A percentile compares a stretch with the other conserved stretches of the same genome.
Evolutionary conservation across 2,888 invertebrate genomes (phyloP).

Genomic region (Hartigia nigra): DNA sequence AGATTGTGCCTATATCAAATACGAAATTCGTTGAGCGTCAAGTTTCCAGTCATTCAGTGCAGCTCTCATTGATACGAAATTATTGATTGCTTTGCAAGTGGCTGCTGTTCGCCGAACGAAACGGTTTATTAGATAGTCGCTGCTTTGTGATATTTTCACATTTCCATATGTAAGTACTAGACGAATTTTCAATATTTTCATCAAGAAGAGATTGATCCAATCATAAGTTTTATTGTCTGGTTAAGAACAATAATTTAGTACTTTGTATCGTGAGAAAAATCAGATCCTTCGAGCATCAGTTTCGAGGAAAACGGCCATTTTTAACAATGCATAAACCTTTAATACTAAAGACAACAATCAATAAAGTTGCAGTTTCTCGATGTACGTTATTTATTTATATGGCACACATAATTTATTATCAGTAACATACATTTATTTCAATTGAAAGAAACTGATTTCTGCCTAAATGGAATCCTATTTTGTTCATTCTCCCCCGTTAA

Average conservation of each 20-base stretch:
- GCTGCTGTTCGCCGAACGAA: slow-evolving; percentile 2
- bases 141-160: slow-evolving; percentile 27
- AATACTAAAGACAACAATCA: neutral
- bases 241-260: neutral
- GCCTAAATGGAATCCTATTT: neutral
- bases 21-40: neutral
- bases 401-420: neutral
- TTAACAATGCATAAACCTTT: slow-evolving; percentile 2
- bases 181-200: slow-evolving; percentile 11
- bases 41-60: neutral
- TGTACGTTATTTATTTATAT: neutral
- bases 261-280: neutral
- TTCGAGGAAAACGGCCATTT: slow-evolving; percentile 18
- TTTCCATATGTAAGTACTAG: slow-evolving; percentile 45
- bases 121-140: slow-evolving; percentile 27
- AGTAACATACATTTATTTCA: neutral
- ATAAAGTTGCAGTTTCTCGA: slow-evolving; percentile 1
- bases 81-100: slow-evolving; percentile 33
- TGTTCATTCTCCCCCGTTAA: neutral
- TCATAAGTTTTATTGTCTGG: neutral
- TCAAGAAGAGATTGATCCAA: neutral
- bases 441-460: neutral
- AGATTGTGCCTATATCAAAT: neutral
- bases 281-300: neutral
- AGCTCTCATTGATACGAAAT: slow-evolving; percentile 15